These are phyloP conservation scores for Grantiella picta DNA, from an alignment of 2,113 vertebrate species.

Conservation along the genomic window DNA sequence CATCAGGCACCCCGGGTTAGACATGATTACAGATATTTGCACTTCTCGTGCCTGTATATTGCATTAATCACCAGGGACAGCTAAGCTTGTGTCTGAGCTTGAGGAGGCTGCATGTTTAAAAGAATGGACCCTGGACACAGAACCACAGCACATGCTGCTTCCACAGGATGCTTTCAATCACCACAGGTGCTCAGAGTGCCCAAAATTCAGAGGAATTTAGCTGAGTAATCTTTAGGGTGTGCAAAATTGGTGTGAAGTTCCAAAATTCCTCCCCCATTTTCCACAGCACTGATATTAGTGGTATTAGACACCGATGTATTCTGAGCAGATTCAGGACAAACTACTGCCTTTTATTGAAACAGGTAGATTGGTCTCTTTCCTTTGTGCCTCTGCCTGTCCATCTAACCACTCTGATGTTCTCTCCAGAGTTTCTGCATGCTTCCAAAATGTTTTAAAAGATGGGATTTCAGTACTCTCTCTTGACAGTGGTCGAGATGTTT, in stretches of 20 bases:
- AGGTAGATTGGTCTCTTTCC: fast-evolving
- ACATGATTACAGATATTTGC: not conserved
- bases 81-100: not conserved
- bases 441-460: not conserved
- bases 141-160: not conserved
- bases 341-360: not conserved
- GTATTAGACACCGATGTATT: not conserved
- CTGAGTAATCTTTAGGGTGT: not conserved
- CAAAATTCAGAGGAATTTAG: not conserved
- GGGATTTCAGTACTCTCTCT: not conserved
- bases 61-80: not conserved
- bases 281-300: not conserved
- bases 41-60: not conserved
- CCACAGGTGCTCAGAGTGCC: not conserved
- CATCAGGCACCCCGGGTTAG: not conserved
- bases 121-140: not conserved
- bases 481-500: not conserved
- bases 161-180: not conserved
- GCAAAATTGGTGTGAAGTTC: not conserved
- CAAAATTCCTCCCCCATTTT: not conserved
- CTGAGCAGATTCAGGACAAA: not conserved
- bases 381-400: not conserved
- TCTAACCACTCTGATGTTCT: not conserved
- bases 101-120: not conserved
- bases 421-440: not conserved